Base-by-base conservation (phyloP, 2,888 invertebrate species). In the Amaurobius ferox region DNA sequence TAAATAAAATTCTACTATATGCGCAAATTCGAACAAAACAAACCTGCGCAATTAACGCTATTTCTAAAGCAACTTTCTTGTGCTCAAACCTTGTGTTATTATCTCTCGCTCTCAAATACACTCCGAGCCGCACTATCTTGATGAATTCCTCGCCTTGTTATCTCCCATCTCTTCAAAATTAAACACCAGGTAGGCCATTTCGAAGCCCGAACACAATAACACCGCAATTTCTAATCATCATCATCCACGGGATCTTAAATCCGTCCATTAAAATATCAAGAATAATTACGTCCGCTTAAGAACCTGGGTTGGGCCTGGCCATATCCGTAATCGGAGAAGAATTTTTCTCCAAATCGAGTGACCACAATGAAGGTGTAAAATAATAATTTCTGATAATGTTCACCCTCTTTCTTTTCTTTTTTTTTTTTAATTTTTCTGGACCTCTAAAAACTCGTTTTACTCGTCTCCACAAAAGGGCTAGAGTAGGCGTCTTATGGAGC, bases 401-500 rank as follows among this genome's bases (percentile, higher is more conserved):
- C 30, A 9, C 9, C 6, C 16, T 64, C n/a, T 64, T 26, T 16
- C 9, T 44, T 16, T 11, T 35, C 5, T 35, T 55, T 16, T 55
- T 23, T 55, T 6, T 55, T 55, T 23, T 55, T 55, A 55, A 55
- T 55, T 44, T n/a, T 55, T 55, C 19, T 55, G 55, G 55, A 11
- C 23, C 55, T 55, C 19, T 1, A 55, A 23, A 40, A 64, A 64
- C 64, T 64, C 30, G 64, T 64, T 64, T 64, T 64, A 29, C 64
- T 64, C 3, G 64, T 64, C 64, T 64, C 11, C 23, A 30, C 30
- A n/a, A 30, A 64, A 16, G 23, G 55, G 7, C 64, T 16, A 3
- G 64, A 64, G 64, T 64, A n/a, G 64, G 64, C 64, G 64, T 64
- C 30, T 64, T 64, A 64, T 64, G n/a, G 30, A 6, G 30, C 30